phyloP scores from a whole-genome alignment of 2,113 vertebrate genomes.

The Phodopus roborovskii region DNA sequence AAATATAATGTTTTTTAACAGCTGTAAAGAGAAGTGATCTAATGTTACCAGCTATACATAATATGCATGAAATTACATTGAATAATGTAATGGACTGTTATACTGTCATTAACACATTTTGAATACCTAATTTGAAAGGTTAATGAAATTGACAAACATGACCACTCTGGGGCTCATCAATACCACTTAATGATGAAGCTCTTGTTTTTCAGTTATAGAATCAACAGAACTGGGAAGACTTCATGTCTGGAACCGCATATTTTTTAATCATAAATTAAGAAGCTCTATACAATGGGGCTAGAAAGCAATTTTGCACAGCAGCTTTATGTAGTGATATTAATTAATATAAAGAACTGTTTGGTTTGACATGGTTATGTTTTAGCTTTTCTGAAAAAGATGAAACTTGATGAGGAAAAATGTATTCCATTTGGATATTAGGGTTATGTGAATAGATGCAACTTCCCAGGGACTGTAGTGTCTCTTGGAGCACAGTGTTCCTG shows the following conservation, averaged over 20 bases:
- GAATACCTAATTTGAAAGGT: conserved; percentile 86
- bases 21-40: conserved; percentile 85
- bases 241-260: conserved; percentile 65
- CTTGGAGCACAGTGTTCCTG: background rate
- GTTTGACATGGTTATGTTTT: background rate
- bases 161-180: conserved; percentile 74
- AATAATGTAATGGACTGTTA: conserved; percentile 84
- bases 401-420: background rate
- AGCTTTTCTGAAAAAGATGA: background rate
- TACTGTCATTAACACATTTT: conserved; percentile 82
- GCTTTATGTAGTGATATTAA: conserved; percentile 71
- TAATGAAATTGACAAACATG: conserved; percentile 85
- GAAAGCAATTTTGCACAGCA: conserved; percentile 68
- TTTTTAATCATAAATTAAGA: conserved; percentile 61
- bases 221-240: conserved; percentile 79
- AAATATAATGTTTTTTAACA: conserved; percentile 85
- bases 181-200: conserved; percentile 82
- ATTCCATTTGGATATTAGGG: background rate
- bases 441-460: background rate
- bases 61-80: conserved; percentile 84
- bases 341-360: conserved; percentile 48
- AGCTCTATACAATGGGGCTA: conserved; percentile 63
- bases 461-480: accelerated
- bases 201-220: conserved; percentile 82
- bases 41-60: conserved; percentile 82